phyloP scores from a whole-genome alignment of 92 coral and sea anemone genomes.

The Virgularia gustaviana region DNA sequence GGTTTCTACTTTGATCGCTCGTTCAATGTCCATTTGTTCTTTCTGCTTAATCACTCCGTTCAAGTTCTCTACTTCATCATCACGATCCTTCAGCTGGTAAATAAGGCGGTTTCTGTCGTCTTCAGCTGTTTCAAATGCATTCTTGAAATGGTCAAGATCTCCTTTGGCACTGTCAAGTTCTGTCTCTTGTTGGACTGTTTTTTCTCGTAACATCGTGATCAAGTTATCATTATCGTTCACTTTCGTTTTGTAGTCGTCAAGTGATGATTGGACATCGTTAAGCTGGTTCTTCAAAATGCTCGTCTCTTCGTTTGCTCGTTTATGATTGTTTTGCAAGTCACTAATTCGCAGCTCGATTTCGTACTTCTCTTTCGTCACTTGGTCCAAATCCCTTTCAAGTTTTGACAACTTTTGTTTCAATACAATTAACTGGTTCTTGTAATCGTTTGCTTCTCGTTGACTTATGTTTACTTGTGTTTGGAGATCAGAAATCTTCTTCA shows the following conservation, averaged over 20 bases:
- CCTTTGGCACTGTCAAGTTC: constrained; percentile 75
- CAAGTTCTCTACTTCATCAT: constrained; percentile 69
- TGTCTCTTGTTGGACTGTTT: constrained; percentile 62
- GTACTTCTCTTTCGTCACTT: constrained; percentile 60
- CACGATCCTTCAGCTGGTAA: constrained; percentile 62
- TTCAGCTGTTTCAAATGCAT: constrained; percentile 67
- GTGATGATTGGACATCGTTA: constrained; percentile 71
- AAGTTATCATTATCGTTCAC: constrained; percentile 75
- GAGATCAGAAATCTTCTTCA: constrained; percentile 77
- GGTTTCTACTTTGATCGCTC: constrained; percentile 48
- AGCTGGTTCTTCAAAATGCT: constrained; percentile 76
- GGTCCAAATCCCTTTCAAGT: constrained; percentile 67
- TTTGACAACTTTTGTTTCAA: constrained; percentile 69
- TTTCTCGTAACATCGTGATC: constrained; percentile 72
- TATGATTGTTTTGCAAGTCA: constrained; percentile 58
- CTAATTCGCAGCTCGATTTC: constrained; percentile 58
- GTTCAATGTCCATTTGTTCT: constrained; percentile 71
- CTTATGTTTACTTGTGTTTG: constrained; percentile 80
- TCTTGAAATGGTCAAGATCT: constrained; percentile 62
- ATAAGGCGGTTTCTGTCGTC: constrained; percentile 72
- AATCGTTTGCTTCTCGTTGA: constrained; percentile 71
- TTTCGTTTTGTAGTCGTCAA: constrained; percentile 75
- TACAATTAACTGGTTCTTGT: constrained; percentile 70
- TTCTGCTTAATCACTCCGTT: constrained; percentile 68
- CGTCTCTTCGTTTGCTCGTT: constrained; percentile 65